Evolutionary conservation across 2,113 vertebrate species (phyloP).

Genomic region (Meleagris gallopavo): DNA sequence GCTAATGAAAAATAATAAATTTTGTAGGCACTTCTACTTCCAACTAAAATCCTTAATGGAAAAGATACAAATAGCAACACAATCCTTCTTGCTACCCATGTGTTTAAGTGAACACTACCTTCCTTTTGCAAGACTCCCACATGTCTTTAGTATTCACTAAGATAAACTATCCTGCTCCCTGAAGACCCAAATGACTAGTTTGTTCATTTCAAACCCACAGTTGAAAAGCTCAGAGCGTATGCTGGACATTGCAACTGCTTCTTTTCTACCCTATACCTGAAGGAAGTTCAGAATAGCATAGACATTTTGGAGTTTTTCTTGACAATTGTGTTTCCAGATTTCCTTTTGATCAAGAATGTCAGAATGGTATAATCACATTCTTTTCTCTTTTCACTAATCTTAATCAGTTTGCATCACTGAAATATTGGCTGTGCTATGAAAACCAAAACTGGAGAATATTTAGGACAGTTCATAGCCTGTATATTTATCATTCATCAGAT

Average conservation of each 20-base stretch:
- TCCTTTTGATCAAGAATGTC: not conserved
- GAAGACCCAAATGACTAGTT: not conserved
- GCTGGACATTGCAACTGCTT: not conserved
- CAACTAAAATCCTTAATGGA: not conserved
- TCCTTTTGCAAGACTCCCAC: not conserved
- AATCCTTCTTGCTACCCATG: not conserved
- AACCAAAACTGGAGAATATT: not conserved
- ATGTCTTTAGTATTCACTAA: not conserved
- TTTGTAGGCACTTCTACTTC: not conserved
- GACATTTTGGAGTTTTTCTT: not conserved
- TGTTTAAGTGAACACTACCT: not conserved
- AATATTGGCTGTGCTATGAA: not conserved
- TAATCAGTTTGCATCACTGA: not conserved
- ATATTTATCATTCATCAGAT: not conserved
- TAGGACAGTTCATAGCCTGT: fast-evolving
- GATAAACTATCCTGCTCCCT: not conserved
- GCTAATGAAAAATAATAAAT: constrained; percentile 47
- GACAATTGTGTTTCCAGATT: not conserved
- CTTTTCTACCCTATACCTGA: not conserved
- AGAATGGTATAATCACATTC: not conserved
- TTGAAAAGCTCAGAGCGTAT: not conserved
- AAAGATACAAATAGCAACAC: constrained; percentile 13
- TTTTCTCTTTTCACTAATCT: not conserved
- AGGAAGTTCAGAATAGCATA: not conserved
- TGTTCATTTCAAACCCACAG: not conserved